These are phyloP conservation scores for Oncorhynchus mykiss DNA, from an alignment of 2,113 vertebrate genomes.

Conservation along the genomic window DNA sequence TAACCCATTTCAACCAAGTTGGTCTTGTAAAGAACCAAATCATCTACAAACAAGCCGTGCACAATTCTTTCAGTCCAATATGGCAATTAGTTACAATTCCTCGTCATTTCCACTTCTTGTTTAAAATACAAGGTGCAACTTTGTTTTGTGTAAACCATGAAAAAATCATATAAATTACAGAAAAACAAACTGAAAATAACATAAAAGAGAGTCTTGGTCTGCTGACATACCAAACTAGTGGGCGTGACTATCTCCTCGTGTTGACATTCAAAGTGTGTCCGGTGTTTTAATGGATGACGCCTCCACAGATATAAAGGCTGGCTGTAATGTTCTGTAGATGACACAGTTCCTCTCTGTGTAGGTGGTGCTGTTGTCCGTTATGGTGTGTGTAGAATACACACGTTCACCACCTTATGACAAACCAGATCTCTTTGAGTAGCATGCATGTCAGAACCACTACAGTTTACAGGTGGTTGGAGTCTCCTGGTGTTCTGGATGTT, in stretches of 20 bases:
- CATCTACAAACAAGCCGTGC: constrained; percentile 85
- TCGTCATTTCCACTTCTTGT: constrained; percentile 21
- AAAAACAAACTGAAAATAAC: constrained; percentile 45
- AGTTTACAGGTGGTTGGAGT: constrained; percentile 69
- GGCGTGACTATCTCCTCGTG: constrained; percentile 30
- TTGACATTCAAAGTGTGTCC: constrained; percentile 74
- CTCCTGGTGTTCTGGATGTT: constrained; percentile 66
- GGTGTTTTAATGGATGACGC: constrained; percentile 64
- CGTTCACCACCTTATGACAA: constrained; percentile 73
- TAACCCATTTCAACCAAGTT: constrained; percentile 21
- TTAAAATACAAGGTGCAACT: constrained; percentile 94
- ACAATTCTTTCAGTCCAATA: constrained; percentile 80
- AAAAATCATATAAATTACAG: constrained; percentile 79
- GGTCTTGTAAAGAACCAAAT: constrained; percentile 27
- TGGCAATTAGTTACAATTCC: constrained; percentile 66
- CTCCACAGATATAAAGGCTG: constrained; percentile 77
- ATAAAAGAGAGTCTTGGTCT: constrained; percentile 80
- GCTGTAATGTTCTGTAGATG: constrained; percentile 67
- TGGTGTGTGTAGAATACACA: constrained; percentile 76
- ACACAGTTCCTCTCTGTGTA: constrained; percentile 30
- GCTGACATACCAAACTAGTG: constrained; percentile 82
- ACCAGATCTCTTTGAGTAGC: constrained; percentile 73
- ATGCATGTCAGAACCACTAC: constrained; percentile 81
- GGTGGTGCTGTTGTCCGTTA: constrained; percentile 45
- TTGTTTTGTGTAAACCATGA: constrained; percentile 94